Evolutionary conservation across 2,888 invertebrate genomes (phyloP).

Genomic region (Rhimphoctona megacephalus): DNA sequence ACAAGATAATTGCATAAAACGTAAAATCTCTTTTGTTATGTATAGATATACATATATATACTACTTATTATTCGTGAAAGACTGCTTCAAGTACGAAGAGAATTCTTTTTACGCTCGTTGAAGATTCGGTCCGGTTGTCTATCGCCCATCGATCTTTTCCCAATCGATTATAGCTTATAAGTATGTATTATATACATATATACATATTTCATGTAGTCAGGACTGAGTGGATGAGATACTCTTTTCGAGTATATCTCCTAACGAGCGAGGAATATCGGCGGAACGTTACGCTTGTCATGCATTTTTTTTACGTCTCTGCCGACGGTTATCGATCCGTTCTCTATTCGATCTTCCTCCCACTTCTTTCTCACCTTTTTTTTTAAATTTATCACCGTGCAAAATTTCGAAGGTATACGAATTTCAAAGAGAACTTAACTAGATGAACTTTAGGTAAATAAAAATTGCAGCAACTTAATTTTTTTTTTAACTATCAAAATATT

Average conservation of each 20-base stretch:
- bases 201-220: constrained; percentile 31
- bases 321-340: constrained; percentile 57
- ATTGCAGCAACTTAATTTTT: background rate
- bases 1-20: constrained; percentile 4
- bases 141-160: constrained; percentile 63
- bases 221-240: constrained; percentile 56
- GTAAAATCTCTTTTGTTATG: background rate
- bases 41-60: background rate
- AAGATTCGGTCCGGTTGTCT: constrained; percentile 61
- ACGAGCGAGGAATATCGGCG: constrained; percentile 70
- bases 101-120: constrained; percentile 62
- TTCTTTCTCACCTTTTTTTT: constrained; percentile 47
- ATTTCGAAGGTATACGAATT: constrained; percentile 15
- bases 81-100: constrained; percentile 30
- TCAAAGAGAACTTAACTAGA: constrained; percentile 15
- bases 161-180: constrained; percentile 63
- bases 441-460: background rate
- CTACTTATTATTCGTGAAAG: constrained; percentile 19
- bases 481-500: background rate
- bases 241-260: constrained; percentile 62
- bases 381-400: constrained; percentile 1
- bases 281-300: constrained; percentile 70
- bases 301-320: constrained; percentile 52
- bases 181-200: constrained; percentile 47
- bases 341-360: constrained; percentile 41